phyloP scores from a whole-genome alignment of 2,888 invertebrate genomes.

The Acanthosoma haemorrhoidale region DNA sequence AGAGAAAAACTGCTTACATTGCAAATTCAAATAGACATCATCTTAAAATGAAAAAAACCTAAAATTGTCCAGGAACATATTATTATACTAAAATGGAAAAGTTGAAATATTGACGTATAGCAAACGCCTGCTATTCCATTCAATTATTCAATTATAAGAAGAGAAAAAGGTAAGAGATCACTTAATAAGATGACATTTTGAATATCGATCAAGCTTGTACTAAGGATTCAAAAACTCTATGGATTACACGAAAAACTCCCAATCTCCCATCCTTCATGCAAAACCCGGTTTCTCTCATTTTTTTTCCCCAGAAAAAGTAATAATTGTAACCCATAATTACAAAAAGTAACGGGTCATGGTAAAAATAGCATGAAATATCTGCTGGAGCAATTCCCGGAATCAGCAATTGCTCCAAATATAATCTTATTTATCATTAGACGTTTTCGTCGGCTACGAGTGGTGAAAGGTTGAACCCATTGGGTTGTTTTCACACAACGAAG shows the following conservation, averaged over 20 bases:
- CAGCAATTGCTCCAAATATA: slow-evolving; percentile 64
- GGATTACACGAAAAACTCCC: slow-evolving; percentile 72
- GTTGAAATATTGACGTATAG: too few species aligned
- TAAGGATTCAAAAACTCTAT: slow-evolving; percentile 82
- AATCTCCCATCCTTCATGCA: slow-evolving; percentile 73
- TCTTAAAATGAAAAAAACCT: not conserved
- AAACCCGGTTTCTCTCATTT: slow-evolving; percentile 59
- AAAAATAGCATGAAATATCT: slow-evolving; percentile 83
- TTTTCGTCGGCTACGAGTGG: slow-evolving; percentile 45
- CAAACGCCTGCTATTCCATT: too few species aligned
- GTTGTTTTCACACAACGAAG: slow-evolving; percentile 75
- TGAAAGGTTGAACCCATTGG: slow-evolving; percentile 60
- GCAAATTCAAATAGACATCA: not conserved
- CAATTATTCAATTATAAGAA: too few species aligned
- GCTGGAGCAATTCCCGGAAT: slow-evolving; percentile 81
- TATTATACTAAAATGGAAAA: too few species aligned
- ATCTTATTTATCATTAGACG: slow-evolving; percentile 58
- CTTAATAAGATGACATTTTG: slow-evolving; percentile 85
- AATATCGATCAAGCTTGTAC: slow-evolving; percentile 78
- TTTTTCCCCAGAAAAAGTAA: too few species aligned
- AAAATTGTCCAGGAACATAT: slow-evolving; percentile 27
- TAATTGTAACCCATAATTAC: too few species aligned
- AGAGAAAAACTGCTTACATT: not conserved
- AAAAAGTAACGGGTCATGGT: slow-evolving; percentile 77
- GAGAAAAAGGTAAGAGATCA: slow-evolving; percentile 78